Evolutionary conservation across 2,888 invertebrate genomes (phyloP).

Genomic region (Galerucella pusilla): DNA sequence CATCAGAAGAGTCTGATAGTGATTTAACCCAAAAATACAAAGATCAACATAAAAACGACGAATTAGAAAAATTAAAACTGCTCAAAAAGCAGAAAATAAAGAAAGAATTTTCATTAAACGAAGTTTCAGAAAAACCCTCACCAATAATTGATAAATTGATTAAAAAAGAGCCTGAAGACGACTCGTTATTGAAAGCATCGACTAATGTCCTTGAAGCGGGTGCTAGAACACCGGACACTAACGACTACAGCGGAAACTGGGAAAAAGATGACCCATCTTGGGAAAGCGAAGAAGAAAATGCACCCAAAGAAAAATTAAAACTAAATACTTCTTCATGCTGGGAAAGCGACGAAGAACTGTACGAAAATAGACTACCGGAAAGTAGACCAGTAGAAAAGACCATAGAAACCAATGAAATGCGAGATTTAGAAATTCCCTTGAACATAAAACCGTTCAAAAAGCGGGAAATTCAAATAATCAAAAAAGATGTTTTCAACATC

Average conservation of each 20-base stretch:
- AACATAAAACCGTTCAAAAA: constrained; percentile 51
- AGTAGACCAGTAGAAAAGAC: not conserved
- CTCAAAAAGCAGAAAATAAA: constrained; percentile 33
- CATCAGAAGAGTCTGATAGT: constrained; percentile 15
- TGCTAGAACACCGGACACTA: constrained; percentile 48
- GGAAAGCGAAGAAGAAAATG: constrained; percentile 51
- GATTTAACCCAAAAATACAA: constrained; percentile 4
- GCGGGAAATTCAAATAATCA: constrained; percentile 35
- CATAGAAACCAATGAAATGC: constrained; percentile 17
- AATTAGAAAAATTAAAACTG: constrained; percentile 25
- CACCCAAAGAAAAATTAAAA: constrained; percentile 39
- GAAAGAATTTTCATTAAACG: constrained; percentile 1
- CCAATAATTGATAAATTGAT: not conserved
- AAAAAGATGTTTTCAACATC: not conserved
- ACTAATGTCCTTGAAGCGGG: constrained; percentile 14
- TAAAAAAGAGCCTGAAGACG: constrained; percentile 17
- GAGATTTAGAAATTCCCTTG: constrained; percentile 54
- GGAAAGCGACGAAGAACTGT: constrained; percentile 57
- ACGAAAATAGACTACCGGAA: constrained; percentile 32
- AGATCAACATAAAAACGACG: not conserved
- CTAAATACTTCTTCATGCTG: constrained; percentile 50
- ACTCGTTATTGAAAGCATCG: constrained; percentile 4
- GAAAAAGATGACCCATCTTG: constrained; percentile 46
- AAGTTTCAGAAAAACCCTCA: not conserved
- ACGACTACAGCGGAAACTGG: constrained; percentile 48